phyloP scores from a whole-genome alignment of 2,113 vertebrate genomes.

The Suncus etruscus region DNA sequence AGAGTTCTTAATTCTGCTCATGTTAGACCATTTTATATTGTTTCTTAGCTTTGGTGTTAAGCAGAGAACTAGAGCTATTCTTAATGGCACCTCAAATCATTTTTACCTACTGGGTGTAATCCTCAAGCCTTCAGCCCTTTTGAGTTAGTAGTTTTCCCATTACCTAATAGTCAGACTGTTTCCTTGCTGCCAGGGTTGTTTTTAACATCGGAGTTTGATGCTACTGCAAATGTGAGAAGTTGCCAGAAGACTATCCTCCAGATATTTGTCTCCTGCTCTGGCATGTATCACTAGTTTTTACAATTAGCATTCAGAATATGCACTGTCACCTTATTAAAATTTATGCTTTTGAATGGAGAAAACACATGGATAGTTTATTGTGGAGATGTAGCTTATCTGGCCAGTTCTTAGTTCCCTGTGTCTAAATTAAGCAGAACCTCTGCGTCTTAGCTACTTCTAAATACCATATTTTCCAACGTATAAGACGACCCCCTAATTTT shows the following conservation, averaged over 20 bases:
- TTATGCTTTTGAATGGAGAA: slow-evolving; percentile 62
- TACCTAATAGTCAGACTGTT: slow-evolving; percentile 56
- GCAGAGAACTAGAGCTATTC: slow-evolving; percentile 51
- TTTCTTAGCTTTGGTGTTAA: slow-evolving; percentile 8
- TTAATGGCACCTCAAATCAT: slow-evolving; percentile 17
- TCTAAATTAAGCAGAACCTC: slow-evolving; percentile 70
- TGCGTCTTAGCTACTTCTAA: slow-evolving; percentile 71
- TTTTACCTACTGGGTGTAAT: slow-evolving; percentile 5
- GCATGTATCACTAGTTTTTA: slow-evolving; percentile 57
- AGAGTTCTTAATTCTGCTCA: background rate
- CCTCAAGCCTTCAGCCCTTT: slow-evolving; percentile 34
- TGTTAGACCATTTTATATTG: slow-evolving; percentile 27
- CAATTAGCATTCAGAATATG: slow-evolving; percentile 54
- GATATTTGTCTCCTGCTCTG: slow-evolving; percentile 70
- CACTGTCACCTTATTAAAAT: slow-evolving; percentile 65
- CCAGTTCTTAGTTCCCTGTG: slow-evolving; percentile 70
- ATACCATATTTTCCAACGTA: background rate
- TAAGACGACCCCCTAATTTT: too few species aligned
- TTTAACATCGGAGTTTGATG: slow-evolving; percentile 69
- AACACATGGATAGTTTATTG: slow-evolving; percentile 45
- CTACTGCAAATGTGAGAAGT: slow-evolving; percentile 74
- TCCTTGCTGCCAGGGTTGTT: slow-evolving; percentile 54
- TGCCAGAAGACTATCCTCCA: slow-evolving; percentile 80
- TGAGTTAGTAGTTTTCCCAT: slow-evolving; percentile 55
- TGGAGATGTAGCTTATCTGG: slow-evolving; percentile 49